phyloP scores from a whole-genome alignment of 1,140 invertebrate species.

The Drosophila gunungcola region DNA sequence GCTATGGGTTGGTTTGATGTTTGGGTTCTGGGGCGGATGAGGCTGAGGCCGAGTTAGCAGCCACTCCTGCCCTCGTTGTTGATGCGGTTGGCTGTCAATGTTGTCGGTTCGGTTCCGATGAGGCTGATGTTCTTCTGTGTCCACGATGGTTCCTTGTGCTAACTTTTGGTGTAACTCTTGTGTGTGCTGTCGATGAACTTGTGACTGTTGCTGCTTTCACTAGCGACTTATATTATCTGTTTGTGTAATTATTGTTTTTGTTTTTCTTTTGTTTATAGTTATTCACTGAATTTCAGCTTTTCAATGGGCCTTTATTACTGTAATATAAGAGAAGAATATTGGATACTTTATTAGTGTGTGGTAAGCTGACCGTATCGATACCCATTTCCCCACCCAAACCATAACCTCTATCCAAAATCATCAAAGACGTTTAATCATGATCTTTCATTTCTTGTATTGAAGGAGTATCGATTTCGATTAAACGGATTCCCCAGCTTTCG shows the following conservation, averaged over 20 bases:
- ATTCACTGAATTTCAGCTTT: conserved; percentile 84
- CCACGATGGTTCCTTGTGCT: conserved; percentile 33
- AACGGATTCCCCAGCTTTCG: conserved; percentile 22
- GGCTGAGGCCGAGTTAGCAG: conserved; percentile 2
- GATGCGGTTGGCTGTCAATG: not conserved
- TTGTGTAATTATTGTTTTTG: conserved; percentile 76
- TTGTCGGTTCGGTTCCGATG: conserved; percentile 4
- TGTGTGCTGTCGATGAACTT: conserved; percentile 45
- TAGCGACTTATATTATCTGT: conserved; percentile 69
- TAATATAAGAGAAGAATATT: conserved; percentile 44
- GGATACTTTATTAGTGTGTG: not conserved
- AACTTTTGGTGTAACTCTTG: conserved; percentile 21
- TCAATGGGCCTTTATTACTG: conserved; percentile 84
- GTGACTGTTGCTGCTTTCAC: conserved; percentile 29
- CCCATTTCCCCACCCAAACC: not conserved
- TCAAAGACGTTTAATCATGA: conserved; percentile 4
- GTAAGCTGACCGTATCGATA: too few relatives aligned
- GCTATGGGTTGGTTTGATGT: conserved; percentile 26
- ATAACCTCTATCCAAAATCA: not conserved
- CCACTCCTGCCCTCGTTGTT: conserved; percentile 7
- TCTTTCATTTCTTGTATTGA: conserved; percentile 4
- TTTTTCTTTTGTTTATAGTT: conserved; percentile 76
- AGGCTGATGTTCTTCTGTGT: conserved; percentile 14
- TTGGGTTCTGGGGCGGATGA: conserved; percentile 16
- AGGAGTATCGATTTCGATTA: conserved; percentile 25